phyloP scores from a whole-genome alignment of 1,140 invertebrate genomes.

The Monochamus saltuarius region DNA sequence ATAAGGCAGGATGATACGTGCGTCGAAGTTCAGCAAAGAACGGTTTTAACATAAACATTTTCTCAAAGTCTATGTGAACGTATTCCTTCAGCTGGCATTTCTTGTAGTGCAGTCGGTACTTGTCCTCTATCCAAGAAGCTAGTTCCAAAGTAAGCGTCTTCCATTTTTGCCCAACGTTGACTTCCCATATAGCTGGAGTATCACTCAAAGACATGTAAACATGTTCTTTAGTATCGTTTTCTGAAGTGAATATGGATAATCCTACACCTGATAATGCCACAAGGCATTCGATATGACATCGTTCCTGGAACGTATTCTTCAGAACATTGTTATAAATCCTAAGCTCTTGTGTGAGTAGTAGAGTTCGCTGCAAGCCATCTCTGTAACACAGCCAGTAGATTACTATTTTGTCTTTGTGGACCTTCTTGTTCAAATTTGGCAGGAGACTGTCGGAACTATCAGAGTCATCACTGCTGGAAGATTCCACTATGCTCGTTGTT shows the following conservation, averaged over 20 bases:
- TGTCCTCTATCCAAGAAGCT: slow-evolving; percentile 79
- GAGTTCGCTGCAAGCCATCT: slow-evolving; percentile 71
- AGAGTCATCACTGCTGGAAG: slow-evolving; percentile 58
- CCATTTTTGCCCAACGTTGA: slow-evolving; percentile 76
- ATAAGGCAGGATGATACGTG: slow-evolving; percentile 73
- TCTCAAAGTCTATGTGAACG: slow-evolving; percentile 75
- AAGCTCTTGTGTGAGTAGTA: slow-evolving; percentile 81
- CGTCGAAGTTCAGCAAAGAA: slow-evolving; percentile 78
- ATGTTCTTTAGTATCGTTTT: slow-evolving; percentile 44
- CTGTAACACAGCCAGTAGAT: slow-evolving; percentile 82
- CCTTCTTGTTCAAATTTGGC: slow-evolving; percentile 52
- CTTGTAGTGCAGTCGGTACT: slow-evolving; percentile 67
- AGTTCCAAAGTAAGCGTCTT: slow-evolving; percentile 75
- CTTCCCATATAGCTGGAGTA: slow-evolving; percentile 75
- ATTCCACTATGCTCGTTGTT: slow-evolving; percentile 46
- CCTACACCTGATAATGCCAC: slow-evolving; percentile 70
- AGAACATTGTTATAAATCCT: slow-evolving; percentile 68
- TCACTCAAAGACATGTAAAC: slow-evolving; percentile 61
- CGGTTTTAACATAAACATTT: slow-evolving; percentile 86
- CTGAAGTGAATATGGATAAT: slow-evolving; percentile 62
- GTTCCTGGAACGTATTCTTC: slow-evolving; percentile 70
- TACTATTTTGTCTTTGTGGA: slow-evolving; percentile 61
- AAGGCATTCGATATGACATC: slow-evolving; percentile 68
- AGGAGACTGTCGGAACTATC: slow-evolving; percentile 54
- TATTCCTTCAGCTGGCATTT: slow-evolving; percentile 77